Evolutionary conservation across 2,113 vertebrate species (phyloP).

Genomic region (Syngnathus scovelli): DNA sequence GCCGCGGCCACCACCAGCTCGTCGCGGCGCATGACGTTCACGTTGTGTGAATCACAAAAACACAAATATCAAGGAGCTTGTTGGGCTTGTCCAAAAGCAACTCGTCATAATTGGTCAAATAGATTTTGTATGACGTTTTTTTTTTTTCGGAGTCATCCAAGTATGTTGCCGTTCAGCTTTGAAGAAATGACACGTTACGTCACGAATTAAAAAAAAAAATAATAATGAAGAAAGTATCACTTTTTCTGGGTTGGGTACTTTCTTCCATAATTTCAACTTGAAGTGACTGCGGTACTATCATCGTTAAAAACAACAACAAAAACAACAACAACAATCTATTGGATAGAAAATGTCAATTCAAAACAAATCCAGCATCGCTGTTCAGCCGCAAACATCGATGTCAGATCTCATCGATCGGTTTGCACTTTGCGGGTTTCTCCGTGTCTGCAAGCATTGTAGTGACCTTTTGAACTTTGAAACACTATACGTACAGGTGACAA

Average conservation of each 20-base stretch:
- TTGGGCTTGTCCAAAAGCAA: background rate
- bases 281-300: background rate
- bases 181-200: background rate
- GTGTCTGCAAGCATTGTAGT: background rate
- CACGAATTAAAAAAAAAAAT: background rate
- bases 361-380: background rate
- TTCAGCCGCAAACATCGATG: background rate
- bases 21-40: background rate
- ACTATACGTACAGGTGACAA: background rate
- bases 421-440: background rate
- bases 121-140: background rate
- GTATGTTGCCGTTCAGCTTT: background rate
- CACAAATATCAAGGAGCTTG: background rate
- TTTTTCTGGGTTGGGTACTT: background rate
- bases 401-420: background rate
- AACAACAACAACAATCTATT: background rate
- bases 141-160: background rate
- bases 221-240: background rate
- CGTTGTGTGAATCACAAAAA: background rate
- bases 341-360: background rate
- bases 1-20: constrained; percentile 8
- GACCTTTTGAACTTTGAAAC: background rate
- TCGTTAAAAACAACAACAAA: too few relatives aligned
- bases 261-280: background rate
- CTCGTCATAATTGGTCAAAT: background rate